phyloP scores from a whole-genome alignment of 2,888 invertebrate genomes.

The Polyommatus iphigenia region DNA sequence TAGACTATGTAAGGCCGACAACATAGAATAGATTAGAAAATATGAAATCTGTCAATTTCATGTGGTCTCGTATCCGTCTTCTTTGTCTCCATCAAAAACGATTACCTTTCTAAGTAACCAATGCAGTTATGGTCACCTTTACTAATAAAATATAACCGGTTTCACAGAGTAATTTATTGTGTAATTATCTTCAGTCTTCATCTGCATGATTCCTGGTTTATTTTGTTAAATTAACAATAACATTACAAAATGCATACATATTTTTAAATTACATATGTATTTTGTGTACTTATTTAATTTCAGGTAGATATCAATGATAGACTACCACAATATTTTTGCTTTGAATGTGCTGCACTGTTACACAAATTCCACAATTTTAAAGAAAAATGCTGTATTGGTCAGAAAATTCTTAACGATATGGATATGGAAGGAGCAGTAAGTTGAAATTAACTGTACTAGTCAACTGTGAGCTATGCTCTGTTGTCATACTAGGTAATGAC shows the following conservation, averaged over 20 bases:
- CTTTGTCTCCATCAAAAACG: too few relatives aligned
- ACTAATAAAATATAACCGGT: too few relatives aligned
- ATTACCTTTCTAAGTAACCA: too few relatives aligned
- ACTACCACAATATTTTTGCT: conserved; percentile 62
- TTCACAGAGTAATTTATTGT: too few relatives aligned
- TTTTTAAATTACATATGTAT: neutral
- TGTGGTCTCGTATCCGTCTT: too few relatives aligned
- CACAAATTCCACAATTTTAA: conserved; percentile 66
- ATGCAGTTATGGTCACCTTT: too few relatives aligned
- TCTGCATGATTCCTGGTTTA: too few relatives aligned
- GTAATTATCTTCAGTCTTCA: too few relatives aligned
- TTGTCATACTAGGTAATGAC: neutral
- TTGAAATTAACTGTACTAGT: conserved; percentile 33
- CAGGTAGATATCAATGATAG: conserved; percentile 56
- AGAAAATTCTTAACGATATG: conserved; percentile 54
- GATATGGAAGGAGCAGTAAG: conserved; percentile 58
- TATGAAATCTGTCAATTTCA: too few relatives aligned
- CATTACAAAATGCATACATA: neutral
- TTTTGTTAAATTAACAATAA: too few relatives aligned
- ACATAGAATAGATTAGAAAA: too few relatives aligned
- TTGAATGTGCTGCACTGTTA: conserved; percentile 60
- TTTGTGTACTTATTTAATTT: conserved; percentile 37
- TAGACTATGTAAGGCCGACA: too few relatives aligned
- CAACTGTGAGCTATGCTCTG: neutral
- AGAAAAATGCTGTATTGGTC: conserved; percentile 60